Base-by-base conservation (phyloP, 2,888 invertebrate genomes). In the Congeria kusceri region DNA sequence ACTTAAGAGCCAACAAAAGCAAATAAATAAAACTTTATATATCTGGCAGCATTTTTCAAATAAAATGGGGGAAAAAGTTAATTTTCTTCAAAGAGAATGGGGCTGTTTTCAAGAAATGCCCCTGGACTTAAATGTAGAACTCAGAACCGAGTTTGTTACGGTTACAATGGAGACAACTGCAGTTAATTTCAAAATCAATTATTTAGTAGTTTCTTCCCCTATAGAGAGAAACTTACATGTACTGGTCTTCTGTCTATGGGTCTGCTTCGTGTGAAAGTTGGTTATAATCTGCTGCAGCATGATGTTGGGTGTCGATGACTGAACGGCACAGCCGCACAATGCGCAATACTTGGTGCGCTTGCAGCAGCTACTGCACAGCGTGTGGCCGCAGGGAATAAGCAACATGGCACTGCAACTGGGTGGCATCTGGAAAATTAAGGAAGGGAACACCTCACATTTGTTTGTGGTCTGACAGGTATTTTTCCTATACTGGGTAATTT, bases 301-400 rank as follows among this genome's bases (percentile, higher is more conserved):
- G 3, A 85, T 76, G 47, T 89, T 89, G 27, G 79, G 72, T 11
- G 86, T 87, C 13, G 71, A 61, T 13, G 86, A 86, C 46, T 83
- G 71, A 0, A 86, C 79, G n/a, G 53, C 58, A 71, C 84, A 84
- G 15, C 82, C 80, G 83, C 89, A 89, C 15, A 80, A 70, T 2
- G 83, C 82, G 75, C 89, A 89, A 75, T 77, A 83, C 49, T 83
- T 75, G 49, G 80, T 83, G 61, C 77, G 74, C 44, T 81, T 68
- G 29, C 81, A 69, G 66, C 89, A 90, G 9, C 63, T 44, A 9
- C 61, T 65, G 70, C 89, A 90, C 62, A 87, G 66, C 27, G 81
- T 88, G 70, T 90, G 89, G n/a, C 88, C 89, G 82, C 89, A 90
- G 9, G 89, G 89, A 28, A 87, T 87, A 66, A 88, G 69, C 64